Evolutionary conservation across 2,888 invertebrate species (phyloP).

Genomic region (Chironomus tentans): DNA sequence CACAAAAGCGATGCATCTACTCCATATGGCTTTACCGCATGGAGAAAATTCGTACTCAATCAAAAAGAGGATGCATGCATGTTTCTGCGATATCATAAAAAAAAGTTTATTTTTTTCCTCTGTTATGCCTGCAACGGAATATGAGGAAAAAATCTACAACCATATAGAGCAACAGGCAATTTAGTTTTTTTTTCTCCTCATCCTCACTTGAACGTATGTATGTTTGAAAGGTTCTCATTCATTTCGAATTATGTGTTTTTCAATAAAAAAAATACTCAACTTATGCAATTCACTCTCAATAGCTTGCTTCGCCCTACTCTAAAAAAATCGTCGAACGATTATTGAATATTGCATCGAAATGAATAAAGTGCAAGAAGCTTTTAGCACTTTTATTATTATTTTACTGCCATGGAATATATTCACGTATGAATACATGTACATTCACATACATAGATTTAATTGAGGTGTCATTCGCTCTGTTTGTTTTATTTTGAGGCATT

Average conservation of each 20-base stretch:
- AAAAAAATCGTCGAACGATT: background rate
- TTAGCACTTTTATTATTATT: background rate
- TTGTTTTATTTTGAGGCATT: background rate
- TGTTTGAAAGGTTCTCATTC: background rate
- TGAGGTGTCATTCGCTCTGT: slow-evolving; percentile 6
- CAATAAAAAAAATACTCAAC: slow-evolving; percentile 2
- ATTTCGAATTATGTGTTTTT: background rate
- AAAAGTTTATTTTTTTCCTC: background rate
- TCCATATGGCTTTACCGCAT: background rate
- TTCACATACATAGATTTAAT: background rate
- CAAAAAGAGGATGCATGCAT: background rate
- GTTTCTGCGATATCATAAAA: background rate
- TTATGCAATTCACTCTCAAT: background rate
- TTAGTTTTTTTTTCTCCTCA: slow-evolving; percentile 2
- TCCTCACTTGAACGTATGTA: background rate
- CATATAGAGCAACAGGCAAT: slow-evolving; percentile 10
- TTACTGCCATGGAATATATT: background rate
- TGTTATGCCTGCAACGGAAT: too few species aligned
- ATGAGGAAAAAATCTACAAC: too few species aligned
- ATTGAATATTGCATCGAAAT: background rate
- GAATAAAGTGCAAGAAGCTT: slow-evolving; percentile 8
- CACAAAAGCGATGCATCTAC: background rate
- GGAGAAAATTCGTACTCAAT: background rate
- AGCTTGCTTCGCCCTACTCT: background rate
- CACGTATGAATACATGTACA: background rate